Base-by-base conservation (phyloP, 35 echinoderm and acorn worm genomes). In the Holothuria glaberrima region DNA sequence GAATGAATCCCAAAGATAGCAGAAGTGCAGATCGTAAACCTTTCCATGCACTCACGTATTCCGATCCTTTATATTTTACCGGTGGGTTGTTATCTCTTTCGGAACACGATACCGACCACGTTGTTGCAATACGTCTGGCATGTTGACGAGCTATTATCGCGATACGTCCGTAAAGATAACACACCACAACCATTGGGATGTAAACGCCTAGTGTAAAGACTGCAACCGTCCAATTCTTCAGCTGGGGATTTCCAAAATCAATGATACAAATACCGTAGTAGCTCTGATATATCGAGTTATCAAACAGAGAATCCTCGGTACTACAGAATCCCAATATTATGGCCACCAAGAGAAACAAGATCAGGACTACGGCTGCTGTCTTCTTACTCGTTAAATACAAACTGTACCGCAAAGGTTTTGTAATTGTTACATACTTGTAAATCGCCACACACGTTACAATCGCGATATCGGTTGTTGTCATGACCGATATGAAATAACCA, bases 91-190 rank as follows among this genome's bases (percentile, higher is more conserved):
- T 25, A 24, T 35, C 50, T 14, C 44, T n/a, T 10, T 78, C 74
- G 24, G 50, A n/a, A 30, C 74, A 4, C n/a, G 19, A 25, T 19
- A 78, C 24, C n/a, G 41, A 28, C n/a, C 74, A 45, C 74, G 74
- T 4, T 14, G 10, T 9, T 20, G 74, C 74, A 25, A 78, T 78
- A 9, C 74, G 74, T n/a, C n/a, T 78, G 19, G 74, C 74, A 25
- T 78, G 74, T 50, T 48, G 35, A 24, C 74, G 44, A 1, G 74
- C 74, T 21, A 78, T 78, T 18, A 78, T n/a, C 74, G 74, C 74
- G 74, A 78, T 78, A 48, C 50, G 74, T 26, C 74, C 74, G 33
- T 78, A 78, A 35, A 78, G 36, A 78, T 50, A 78, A 50, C 74
- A 78, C 0, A 78, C 74, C 7, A 78, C n/a, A 45, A 78, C 74